These are phyloP conservation scores for Drosophila saltans DNA, from an alignment of 1,140 invertebrate species.

Conservation along the genomic window DNA sequence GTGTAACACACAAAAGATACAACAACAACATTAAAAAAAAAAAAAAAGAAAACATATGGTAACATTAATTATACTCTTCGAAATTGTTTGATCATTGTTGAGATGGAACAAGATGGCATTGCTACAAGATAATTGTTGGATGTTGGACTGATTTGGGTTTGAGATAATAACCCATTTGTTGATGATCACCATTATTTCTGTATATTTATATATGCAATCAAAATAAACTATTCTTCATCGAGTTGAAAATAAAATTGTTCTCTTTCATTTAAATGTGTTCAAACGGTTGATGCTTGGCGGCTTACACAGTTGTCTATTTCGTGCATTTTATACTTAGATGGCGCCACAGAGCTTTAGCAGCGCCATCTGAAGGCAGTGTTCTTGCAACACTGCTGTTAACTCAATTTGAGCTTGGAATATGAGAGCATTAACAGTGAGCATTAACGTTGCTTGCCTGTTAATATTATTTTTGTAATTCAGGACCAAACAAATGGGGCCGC, in stretches of 20 bases:
- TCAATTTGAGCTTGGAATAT: neutral
- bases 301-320: no score
- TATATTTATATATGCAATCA: constrained; percentile 43
- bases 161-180: constrained; percentile 15
- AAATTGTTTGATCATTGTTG: constrained; percentile 38
- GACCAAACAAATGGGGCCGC: no score
- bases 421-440: neutral
- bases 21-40: constrained; percentile 27
- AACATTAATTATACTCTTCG: constrained; percentile 3
- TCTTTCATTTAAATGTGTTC: neutral
- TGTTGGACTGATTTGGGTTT: constrained; percentile 35
- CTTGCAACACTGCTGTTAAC: neutral
- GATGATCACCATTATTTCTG: constrained; percentile 14
- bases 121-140: no score
- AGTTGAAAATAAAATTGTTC: constrained; percentile 14
- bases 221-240: constrained; percentile 53
- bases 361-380: neutral
- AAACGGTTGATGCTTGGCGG: no score
- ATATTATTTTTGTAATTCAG: no score
- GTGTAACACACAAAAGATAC: constrained; percentile 37
- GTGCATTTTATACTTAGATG: neutral
- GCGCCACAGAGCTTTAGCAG: neutral
- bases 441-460: neutral
- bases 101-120: neutral
- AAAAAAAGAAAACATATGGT: constrained; percentile 3